Evolutionary conservation across 2,113 vertebrate genomes (phyloP).

Genomic region (Rhinolophus ferrumequinum): DNA sequence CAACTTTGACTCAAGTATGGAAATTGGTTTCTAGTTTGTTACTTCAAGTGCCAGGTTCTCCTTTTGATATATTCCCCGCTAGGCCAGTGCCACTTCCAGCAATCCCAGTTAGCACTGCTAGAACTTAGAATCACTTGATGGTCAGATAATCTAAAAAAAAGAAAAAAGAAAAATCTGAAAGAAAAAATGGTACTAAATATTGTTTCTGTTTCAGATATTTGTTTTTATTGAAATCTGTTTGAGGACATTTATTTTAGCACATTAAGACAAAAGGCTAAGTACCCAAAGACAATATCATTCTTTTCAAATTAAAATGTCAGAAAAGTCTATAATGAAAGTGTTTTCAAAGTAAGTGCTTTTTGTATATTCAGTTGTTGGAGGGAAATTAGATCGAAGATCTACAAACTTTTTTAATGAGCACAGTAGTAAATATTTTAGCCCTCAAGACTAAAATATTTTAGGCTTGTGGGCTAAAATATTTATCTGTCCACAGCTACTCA

Average conservation of each 20-base stretch:
- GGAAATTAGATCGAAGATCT: not conserved
- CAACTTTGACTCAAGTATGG: not conserved
- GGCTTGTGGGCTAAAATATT: not conserved
- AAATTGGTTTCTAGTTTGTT: not conserved
- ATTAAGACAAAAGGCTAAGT: not conserved
- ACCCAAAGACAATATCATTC: not conserved
- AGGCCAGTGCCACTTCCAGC: not conserved
- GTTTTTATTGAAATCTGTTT: not conserved
- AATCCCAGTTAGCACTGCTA: not conserved
- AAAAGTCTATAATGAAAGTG: not conserved
- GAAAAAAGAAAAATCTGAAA: not conserved
- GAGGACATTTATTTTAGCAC: not conserved
- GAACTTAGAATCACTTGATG: not conserved
- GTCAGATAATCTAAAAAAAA: not conserved
- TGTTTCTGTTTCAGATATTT: not conserved
- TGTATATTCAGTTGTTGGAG: not conserved
- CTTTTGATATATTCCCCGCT: not conserved
- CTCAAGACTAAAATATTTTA: conserved; percentile 58
- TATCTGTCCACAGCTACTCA: not conserved
- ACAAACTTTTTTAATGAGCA: not conserved
- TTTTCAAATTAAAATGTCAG: conserved; percentile 6
- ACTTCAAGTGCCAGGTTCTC: not conserved
- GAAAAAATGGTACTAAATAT: not conserved
- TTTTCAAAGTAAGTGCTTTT: conserved; percentile 11
- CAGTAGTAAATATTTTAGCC: conserved; percentile 24